phyloP scores from a whole-genome alignment of 2,888 invertebrate genomes.

The Lepidocyrtoides sp. region DNA sequence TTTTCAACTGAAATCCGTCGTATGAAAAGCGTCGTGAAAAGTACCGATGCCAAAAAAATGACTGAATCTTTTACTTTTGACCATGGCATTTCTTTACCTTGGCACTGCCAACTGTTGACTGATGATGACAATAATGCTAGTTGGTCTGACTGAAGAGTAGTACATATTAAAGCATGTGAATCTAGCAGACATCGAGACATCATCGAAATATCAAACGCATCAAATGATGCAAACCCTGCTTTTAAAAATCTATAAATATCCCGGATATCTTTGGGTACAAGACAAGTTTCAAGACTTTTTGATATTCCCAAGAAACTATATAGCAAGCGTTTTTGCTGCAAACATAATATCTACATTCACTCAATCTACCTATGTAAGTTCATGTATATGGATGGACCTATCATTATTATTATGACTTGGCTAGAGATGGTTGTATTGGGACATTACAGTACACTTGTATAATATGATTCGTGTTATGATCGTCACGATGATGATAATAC shows the following conservation, averaged over 20 bases:
- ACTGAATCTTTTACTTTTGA: not conserved
- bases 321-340: not conserved
- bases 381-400: too few relatives aligned
- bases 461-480: not conserved
- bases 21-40: too few relatives aligned
- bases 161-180: not conserved
- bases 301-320: slow-evolving; percentile 4
- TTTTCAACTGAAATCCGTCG: too few relatives aligned
- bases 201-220: not conserved
- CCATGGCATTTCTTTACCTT: slow-evolving; percentile 48
- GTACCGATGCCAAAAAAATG: slow-evolving; percentile 9
- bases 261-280: not conserved
- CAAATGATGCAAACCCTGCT: slow-evolving; percentile 7
- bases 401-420: too few relatives aligned
- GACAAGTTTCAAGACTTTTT: slow-evolving; percentile 5
- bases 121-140: slow-evolving; percentile 35
- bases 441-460: not conserved
- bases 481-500: not conserved
- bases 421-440: too few relatives aligned
- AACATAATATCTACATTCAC: not conserved
- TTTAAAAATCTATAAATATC: slow-evolving; percentile 34
- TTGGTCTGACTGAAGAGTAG: not conserved
- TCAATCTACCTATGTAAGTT: not conserved
- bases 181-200: too few relatives aligned
- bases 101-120: slow-evolving; percentile 42